Conservation (phyloP, 1,140 invertebrate genomes). For the Battus philenor region DNA sequence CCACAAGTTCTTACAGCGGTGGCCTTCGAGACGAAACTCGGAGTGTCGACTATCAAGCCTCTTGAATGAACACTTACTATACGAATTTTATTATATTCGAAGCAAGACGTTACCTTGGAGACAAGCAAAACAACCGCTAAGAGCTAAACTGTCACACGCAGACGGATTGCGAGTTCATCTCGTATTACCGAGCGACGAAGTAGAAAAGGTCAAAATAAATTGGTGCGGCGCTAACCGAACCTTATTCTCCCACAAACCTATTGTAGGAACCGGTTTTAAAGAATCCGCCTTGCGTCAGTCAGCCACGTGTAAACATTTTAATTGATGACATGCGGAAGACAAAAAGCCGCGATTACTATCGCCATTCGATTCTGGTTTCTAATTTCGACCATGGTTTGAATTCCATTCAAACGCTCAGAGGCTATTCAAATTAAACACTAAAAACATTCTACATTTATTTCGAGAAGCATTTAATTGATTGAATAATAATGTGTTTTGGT, state of each 20-base stretch:
- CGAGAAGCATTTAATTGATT: not conserved
- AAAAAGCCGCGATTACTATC: conserved; percentile 53
- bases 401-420: conserved; percentile 16
- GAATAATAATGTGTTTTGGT: conserved; percentile 7
- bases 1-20: not conserved
- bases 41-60: conserved; percentile 40
- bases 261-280: conserved; percentile 56
- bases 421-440: conserved; percentile 8
- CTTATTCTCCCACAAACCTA: conserved; percentile 49
- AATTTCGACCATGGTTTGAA: conserved; percentile 26
- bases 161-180: conserved; percentile 16
- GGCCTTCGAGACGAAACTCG: conserved; percentile 18
- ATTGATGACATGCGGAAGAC: conserved; percentile 72
- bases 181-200: conserved; percentile 9
- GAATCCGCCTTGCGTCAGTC: conserved; percentile 58
- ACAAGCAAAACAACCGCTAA: conserved; percentile 39
- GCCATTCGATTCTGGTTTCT: conserved; percentile 33
- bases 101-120: conserved; percentile 60
- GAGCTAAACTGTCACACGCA: conserved; percentile 27
- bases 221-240: conserved; percentile 53
- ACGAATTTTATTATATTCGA: conserved; percentile 59
- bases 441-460: not conserved
- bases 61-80: conserved; percentile 65
- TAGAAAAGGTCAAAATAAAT: conserved; percentile 37
- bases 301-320: conserved; percentile 69